Evolutionary conservation across 2,888 invertebrate genomes (phyloP).

Genomic region (Frankliniella intonsa): DNA sequence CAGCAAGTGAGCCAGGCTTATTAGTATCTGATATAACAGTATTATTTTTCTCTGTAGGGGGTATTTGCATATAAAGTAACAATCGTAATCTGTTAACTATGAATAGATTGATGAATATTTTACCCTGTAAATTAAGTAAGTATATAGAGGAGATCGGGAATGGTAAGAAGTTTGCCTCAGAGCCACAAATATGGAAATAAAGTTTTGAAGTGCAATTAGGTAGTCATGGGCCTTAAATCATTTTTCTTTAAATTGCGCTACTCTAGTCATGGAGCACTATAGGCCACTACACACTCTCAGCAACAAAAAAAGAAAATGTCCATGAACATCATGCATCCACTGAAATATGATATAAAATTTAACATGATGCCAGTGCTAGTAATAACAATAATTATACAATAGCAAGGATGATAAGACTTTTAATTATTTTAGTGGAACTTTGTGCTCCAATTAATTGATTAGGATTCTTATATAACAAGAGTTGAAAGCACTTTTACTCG

Average conservation of each 20-base stretch:
- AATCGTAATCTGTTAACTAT: conserved; percentile 16
- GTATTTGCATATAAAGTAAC: conserved; percentile 14
- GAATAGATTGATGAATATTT: conserved; percentile 22
- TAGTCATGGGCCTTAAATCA: not conserved
- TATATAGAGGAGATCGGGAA: conserved; percentile 4
- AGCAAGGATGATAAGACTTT: conserved; percentile 13
- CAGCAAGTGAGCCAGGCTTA: conserved; percentile 14
- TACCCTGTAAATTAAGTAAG: conserved; percentile 25
- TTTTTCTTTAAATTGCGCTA: conserved; percentile 6
- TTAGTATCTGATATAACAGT: conserved; percentile 8
- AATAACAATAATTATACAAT: conserved; percentile 24
- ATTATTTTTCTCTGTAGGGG: not conserved
- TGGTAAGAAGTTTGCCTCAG: conserved; percentile 5
- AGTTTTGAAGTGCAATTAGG: not conserved
- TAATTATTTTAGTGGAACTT: conserved; percentile 13
- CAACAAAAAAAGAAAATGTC: not conserved
- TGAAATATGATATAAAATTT: not conserved
- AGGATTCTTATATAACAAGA: conserved; percentile 4
- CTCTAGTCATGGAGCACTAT: conserved; percentile 19
- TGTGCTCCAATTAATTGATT: not conserved
- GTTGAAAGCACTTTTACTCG: not conserved
- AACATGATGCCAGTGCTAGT: conserved; percentile 11
- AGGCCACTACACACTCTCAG: conserved; percentile 5
- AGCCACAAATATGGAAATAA: not conserved
- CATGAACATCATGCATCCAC: not conserved